phyloP scores from a whole-genome alignment of 2,888 invertebrate species.

The Esperia sulphurella region DNA sequence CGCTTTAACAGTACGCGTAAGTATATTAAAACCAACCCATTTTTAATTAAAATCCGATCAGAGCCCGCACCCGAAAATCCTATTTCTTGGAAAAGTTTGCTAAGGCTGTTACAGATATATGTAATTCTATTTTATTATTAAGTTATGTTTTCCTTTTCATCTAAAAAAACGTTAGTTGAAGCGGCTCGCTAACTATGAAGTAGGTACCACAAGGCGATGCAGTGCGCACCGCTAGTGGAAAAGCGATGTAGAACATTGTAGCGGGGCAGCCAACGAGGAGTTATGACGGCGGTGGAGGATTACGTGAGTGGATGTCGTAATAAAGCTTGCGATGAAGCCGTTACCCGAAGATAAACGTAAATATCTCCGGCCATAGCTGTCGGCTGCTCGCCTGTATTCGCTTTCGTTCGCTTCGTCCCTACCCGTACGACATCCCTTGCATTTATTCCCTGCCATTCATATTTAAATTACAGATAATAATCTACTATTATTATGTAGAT shows the following conservation, averaged over 20 bases:
- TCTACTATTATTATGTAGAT: slow-evolving; percentile 14
- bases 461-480: slow-evolving; percentile 32
- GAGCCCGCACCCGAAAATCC: no score
- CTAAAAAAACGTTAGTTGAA: background rate
- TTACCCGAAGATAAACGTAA: slow-evolving; percentile 79
- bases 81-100: no score
- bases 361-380: slow-evolving; percentile 70
- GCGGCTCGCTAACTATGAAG: background rate
- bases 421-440: slow-evolving; percentile 31
- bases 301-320: slow-evolving; percentile 80
- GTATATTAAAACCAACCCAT: no score
- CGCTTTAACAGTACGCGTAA: no score
- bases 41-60: no score
- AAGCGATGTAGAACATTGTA: slow-evolving; percentile 71
- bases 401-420: slow-evolving; percentile 25
- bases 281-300: slow-evolving; percentile 76
- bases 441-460: slow-evolving; percentile 37
- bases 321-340: slow-evolving; percentile 79
- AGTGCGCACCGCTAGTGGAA: slow-evolving; percentile 50
- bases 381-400: slow-evolving; percentile 28
- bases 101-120: no score
- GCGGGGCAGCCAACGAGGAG: slow-evolving; percentile 72
- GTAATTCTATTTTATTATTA: no score
- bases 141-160: no score
- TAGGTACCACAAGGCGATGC: background rate